Evolutionary conservation across 2,113 vertebrate species (phyloP), one percentile per base, ranked within the genome.

Genomic region (Amia ocellicauda): DNA sequence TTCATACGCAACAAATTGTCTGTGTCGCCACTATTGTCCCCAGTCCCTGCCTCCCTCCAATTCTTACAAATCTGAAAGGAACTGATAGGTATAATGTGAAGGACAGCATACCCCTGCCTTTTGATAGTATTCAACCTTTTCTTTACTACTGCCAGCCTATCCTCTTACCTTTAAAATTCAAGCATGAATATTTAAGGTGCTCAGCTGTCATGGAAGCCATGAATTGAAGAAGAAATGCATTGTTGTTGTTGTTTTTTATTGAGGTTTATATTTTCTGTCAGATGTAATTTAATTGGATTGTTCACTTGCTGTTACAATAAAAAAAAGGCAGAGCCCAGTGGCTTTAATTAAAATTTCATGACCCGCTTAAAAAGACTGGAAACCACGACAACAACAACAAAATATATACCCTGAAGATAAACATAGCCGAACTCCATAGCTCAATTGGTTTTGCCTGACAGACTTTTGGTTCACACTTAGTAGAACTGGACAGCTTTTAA

Each of bases 341-440:
- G 54, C 63, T 49, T 19, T 26, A 65, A 57, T 50, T 29, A 50
- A 57, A 58, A 40, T 58, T 50, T 58, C 20, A 58, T 29, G 55
- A 43, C 54, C 19, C 17, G 41, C 17, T 13, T n/a, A 27, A 14
- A 58, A 31, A 58, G 40, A n/a, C 63, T 47, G 55, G 14, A 66
- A 55, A 17, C 27, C 26, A 40, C 19, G 41, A 40, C 40, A 36
- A 8, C 53, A 58, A 40, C n/a, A 23, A 28, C 19, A 58, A 40
- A 40, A n/a, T 8, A 23, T 9, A 11, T 28, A 26, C 50, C n/a
- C n/a, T 24, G 17, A n/a, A n/a, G n/a, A 41, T 41, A 41, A 53
- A 16, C 29, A 58, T 58, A 58, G n/a, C n/a, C n/a, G n/a, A n/a
- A n/a, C n/a, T n/a, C n/a, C n/a, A n/a, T n/a, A n/a, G n/a, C n/a